Percentiles rank a stretch among this genome's conserved stretches.
phyloP scores from a whole-genome alignment of 2,113 vertebrate species.

The Seriola dumerili region DNA sequence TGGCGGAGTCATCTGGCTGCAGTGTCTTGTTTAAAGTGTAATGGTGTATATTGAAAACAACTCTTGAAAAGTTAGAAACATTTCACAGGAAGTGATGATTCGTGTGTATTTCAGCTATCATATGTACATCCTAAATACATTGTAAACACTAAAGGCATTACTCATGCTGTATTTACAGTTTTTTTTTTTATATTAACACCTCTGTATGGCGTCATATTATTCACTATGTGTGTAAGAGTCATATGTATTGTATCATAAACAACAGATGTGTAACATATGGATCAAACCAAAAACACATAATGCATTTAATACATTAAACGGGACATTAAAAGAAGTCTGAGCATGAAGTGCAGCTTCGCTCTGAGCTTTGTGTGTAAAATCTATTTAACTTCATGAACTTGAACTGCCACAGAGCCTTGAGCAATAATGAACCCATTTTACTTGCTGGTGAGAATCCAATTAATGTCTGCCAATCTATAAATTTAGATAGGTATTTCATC shows the following conservation, averaged over 20 bases:
- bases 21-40: not conserved
- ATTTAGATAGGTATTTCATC: slow-evolving; percentile 23
- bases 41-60: not conserved
- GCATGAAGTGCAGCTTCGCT: not conserved
- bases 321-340: not conserved
- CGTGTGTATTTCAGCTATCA: not conserved
- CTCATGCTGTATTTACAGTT: no score
- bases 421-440: slow-evolving; percentile 26
- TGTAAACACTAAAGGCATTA: not conserved
- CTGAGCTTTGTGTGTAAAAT: slow-evolving; percentile 10
- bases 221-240: no score
- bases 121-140: not conserved
- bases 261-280: not conserved
- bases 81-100: not conserved
- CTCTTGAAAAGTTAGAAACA: not conserved
- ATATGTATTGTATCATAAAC: no score
- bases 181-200: no score
- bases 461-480: slow-evolving; percentile 23
- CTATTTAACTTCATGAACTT: slow-evolving; percentile 10
- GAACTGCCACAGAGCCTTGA: not conserved
- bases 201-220: no score
- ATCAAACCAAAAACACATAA: not conserved
- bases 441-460: slow-evolving; percentile 36
- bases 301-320: not conserved
- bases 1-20: slow-evolving; percentile 11